These are phyloP conservation scores for Lichenostomus cassidix DNA, from an alignment of 2,113 vertebrate species.

Conservation along the genomic window DNA sequence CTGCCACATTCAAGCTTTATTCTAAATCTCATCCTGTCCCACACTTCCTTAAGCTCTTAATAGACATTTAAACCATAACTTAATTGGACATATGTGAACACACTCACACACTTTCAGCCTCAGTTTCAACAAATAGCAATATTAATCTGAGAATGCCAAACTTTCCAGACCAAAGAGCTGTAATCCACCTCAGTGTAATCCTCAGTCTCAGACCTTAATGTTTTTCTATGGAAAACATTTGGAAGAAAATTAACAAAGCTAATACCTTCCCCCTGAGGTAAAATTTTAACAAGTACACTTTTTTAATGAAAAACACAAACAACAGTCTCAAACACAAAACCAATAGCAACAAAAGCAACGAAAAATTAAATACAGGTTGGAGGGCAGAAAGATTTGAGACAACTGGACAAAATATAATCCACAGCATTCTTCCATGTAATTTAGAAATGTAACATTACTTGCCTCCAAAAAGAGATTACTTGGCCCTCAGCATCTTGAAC, in stretches of 20 bases:
- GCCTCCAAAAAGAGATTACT: background rate
- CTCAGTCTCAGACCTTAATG: background rate
- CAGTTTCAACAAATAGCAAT: background rate
- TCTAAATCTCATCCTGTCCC: background rate
- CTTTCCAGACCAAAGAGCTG: background rate
- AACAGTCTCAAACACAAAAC: background rate
- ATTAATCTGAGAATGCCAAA: background rate
- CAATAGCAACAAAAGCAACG: background rate
- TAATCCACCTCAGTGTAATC: background rate
- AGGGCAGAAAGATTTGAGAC: background rate
- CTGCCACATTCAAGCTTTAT: background rate
- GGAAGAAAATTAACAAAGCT: background rate
- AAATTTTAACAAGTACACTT: background rate
- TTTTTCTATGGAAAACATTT: background rate
- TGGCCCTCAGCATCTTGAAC: background rate
- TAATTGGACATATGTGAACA: background rate
- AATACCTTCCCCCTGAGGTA: background rate
- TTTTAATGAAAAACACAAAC: background rate
- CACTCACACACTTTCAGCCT: fast-evolving
- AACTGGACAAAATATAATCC: background rate
- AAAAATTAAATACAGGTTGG: background rate
- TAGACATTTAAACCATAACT: background rate
- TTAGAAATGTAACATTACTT: background rate
- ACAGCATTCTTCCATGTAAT: background rate
- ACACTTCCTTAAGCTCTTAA: background rate